Evolutionary conservation across 2,888 invertebrate species (phyloP).

Genomic region (Acanthopleura granulata): DNA sequence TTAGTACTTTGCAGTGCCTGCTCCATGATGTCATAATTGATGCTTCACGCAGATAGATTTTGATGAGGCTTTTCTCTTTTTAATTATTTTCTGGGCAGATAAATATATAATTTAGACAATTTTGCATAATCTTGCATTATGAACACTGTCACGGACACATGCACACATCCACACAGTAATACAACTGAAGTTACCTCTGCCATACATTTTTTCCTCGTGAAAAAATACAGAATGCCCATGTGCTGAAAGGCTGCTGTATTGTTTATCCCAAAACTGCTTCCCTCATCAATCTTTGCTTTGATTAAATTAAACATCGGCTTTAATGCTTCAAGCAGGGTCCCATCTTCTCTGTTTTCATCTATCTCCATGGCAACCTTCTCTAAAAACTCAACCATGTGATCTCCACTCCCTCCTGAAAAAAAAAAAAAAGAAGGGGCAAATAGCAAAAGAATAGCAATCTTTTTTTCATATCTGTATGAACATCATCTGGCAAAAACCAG

Average conservation of each 20-base stretch:
- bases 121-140: too few relatives aligned
- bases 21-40: too few relatives aligned
- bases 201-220: constrained; percentile 47
- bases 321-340: constrained; percentile 45
- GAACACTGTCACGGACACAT: too few relatives aligned
- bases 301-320: constrained; percentile 45
- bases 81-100: too few relatives aligned
- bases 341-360: constrained; percentile 49
- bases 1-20: too few relatives aligned
- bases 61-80: too few relatives aligned
- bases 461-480: too few relatives aligned
- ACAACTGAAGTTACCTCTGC: constrained; percentile 49
- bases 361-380: constrained; percentile 47
- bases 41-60: too few relatives aligned
- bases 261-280: background rate
- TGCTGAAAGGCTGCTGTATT: constrained; percentile 41
- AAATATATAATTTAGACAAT: too few relatives aligned
- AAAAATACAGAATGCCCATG: constrained; percentile 52
- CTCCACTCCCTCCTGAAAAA: constrained; percentile 25
- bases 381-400: constrained; percentile 47
- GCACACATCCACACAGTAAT: too few relatives aligned
- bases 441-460: too few relatives aligned
- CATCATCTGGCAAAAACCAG: too few relatives aligned
- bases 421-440: background rate
- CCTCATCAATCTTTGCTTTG: constrained; percentile 23